Conservation (phyloP, 2,797 vertebrate species). For the Bradypus variegatus region DNA sequence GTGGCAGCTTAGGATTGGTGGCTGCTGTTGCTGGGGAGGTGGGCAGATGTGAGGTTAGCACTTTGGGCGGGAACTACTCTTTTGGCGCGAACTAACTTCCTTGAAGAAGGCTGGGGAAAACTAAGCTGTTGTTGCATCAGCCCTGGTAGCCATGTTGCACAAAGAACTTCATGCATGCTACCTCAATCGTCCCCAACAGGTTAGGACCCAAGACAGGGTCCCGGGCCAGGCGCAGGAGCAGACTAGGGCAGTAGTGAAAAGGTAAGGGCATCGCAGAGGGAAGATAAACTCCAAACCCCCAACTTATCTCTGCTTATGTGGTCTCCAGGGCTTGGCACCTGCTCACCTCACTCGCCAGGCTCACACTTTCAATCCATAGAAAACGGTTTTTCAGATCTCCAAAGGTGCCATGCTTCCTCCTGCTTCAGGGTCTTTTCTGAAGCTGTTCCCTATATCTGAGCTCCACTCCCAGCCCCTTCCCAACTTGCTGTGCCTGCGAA, state of each 20-base stretch:
- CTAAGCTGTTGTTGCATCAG: too few species aligned
- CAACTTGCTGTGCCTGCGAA: background rate
- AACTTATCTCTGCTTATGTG: background rate
- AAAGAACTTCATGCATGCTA: too few species aligned
- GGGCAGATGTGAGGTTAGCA: too few species aligned
- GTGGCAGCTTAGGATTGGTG: too few species aligned
- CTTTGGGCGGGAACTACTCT: too few species aligned
- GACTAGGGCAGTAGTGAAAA: background rate
- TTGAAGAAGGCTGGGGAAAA: too few species aligned
- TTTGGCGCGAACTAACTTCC: too few species aligned
- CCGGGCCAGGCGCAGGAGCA: background rate
- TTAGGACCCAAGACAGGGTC: background rate
- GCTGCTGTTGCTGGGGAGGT: too few species aligned
- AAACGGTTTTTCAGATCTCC: background rate
- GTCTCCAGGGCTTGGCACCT: background rate
- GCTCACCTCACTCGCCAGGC: background rate
- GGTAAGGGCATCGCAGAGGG: background rate
- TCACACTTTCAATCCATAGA: background rate
- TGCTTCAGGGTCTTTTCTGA: background rate
- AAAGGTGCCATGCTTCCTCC: background rate
- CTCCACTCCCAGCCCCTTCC: background rate
- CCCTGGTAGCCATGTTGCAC: too few species aligned
- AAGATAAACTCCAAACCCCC: background rate
- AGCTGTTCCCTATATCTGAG: background rate
- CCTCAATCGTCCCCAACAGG: too few species aligned